Percentiles rank a stretch among this genome's conserved stretches.
Conservation (phyloP, 2,888 invertebrate genomes). For the Sminthurinus aureus region DNA sequence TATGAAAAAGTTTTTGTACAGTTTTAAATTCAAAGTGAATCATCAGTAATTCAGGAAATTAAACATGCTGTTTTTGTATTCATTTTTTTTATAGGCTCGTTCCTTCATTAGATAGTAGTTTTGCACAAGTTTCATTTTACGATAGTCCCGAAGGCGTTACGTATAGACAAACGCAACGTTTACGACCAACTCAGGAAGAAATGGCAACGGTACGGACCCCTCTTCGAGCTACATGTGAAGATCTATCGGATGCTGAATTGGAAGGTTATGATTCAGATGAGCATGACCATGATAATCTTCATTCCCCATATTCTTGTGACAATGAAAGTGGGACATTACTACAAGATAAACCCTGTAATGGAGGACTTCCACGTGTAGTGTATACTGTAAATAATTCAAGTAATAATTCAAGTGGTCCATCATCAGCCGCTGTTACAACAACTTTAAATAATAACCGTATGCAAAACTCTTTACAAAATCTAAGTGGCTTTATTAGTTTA, state of each 20-base stretch:
- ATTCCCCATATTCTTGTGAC: slow-evolving; percentile 21
- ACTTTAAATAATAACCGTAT: slow-evolving; percentile 29
- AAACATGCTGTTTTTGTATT: not conserved
- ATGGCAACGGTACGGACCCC: slow-evolving; percentile 48
- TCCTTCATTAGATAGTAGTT: slow-evolving; percentile 70
- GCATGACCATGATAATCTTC: slow-evolving; percentile 45
- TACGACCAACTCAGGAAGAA: slow-evolving; percentile 48
- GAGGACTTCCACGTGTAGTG: slow-evolving; percentile 31
- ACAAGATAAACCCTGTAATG: slow-evolving; percentile 24
- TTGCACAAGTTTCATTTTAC: slow-evolving; percentile 74
- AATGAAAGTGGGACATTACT: slow-evolving; percentile 38
- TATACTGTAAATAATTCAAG: slow-evolving; percentile 16
- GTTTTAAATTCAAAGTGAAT: too few species aligned
- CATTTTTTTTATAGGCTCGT: slow-evolving; percentile 67
- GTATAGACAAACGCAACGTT: slow-evolving; percentile 40
- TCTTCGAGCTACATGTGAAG: slow-evolving; percentile 52
- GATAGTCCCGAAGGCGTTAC: slow-evolving; percentile 63
- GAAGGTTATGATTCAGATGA: slow-evolving; percentile 51
- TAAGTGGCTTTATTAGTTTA: slow-evolving; percentile 12
- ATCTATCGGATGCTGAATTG: slow-evolving; percentile 36
- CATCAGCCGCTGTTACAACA: not conserved
- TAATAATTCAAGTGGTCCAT: not conserved
- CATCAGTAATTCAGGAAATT: slow-evolving; percentile 9
- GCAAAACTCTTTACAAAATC: not conserved
- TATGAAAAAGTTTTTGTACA: too few species aligned